A percentile compares a stretch with the other conserved stretches of the same genome.
These are phyloP conservation scores for Anser cygnoides DNA, from an alignment of 2,113 vertebrate genomes.

Conservation along the genomic window DNA sequence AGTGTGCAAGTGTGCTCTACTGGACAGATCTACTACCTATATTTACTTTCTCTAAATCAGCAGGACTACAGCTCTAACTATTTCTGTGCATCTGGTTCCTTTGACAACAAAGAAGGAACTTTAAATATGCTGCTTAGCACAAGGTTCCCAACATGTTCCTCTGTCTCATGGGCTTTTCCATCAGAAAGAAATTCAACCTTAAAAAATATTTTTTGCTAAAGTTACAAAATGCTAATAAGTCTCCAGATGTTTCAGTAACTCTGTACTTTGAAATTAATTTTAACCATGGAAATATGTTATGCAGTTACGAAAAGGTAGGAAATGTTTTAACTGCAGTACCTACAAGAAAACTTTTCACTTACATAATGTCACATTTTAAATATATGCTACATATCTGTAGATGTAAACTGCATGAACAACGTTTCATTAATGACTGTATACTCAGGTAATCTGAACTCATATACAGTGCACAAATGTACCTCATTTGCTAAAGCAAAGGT, in stretches of 20 bases:
- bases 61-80: not conserved
- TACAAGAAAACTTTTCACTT: not conserved
- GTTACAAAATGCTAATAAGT: not conserved
- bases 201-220: not conserved
- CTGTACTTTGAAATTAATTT: not conserved
- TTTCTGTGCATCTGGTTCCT: not conserved
- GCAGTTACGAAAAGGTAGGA: not conserved
- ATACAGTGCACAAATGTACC: conserved; percentile 72
- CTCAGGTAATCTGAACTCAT: not conserved
- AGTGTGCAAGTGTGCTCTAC: not conserved
- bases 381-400: not conserved
- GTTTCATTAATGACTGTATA: not conserved
- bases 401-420: not conserved
- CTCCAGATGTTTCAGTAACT: not conserved
- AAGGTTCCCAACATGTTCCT: not conserved
- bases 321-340: not conserved
- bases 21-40: not conserved
- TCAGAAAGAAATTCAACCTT: not conserved
- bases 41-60: not conserved
- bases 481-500: conserved; percentile 95
- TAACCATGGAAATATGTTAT: not conserved
- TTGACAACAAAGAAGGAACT: not conserved
- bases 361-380: not conserved
- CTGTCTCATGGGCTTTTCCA: not conserved
- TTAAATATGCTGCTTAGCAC: not conserved